Evolutionary conservation across 2,888 invertebrate genomes (phyloP).

Genomic region (Dendrolimus pini): DNA sequence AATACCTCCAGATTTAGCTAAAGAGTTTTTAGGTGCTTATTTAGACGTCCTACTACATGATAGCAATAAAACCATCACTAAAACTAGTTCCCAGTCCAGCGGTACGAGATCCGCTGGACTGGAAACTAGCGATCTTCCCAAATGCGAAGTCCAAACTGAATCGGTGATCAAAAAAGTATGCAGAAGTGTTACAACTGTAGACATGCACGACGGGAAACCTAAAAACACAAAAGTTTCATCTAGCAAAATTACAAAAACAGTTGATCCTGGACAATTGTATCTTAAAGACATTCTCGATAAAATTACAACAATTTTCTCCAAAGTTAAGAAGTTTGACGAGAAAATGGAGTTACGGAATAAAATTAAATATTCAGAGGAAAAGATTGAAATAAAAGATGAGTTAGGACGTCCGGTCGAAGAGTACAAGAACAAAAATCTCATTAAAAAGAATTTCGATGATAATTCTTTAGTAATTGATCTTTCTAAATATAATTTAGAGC

Average conservation of each 20-base stretch:
- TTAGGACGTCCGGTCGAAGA: slow-evolving; percentile 22
- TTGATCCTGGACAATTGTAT: slow-evolving; percentile 40
- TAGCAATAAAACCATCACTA: slow-evolving; percentile 22
- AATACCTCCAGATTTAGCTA: slow-evolving; percentile 42
- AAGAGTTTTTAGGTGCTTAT: slow-evolving; percentile 48
- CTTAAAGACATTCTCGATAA: slow-evolving; percentile 48
- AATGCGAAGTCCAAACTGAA: slow-evolving; percentile 45
- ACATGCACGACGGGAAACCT: slow-evolving; percentile 10
- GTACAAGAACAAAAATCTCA: slow-evolving; percentile 21
- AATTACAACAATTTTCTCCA: slow-evolving; percentile 44
- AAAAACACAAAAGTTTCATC: slow-evolving; percentile 11
- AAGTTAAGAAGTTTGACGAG: slow-evolving; percentile 20
- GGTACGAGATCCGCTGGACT: slow-evolving; percentile 8
- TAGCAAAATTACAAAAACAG: slow-evolving; percentile 9
- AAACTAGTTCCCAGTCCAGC: slow-evolving; percentile 29
- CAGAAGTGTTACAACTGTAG: slow-evolving; percentile 33
- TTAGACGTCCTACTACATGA: slow-evolving; percentile 41
- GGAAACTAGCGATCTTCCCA: slow-evolving; percentile 6
- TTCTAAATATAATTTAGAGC: slow-evolving; percentile 44
- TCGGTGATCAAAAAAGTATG: slow-evolving; percentile 38
- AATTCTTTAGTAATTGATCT: slow-evolving; percentile 46
- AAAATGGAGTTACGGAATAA: slow-evolving; percentile 10
- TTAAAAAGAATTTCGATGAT: slow-evolving; percentile 27
- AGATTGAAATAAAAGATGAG: slow-evolving; percentile 22
- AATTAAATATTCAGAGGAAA: slow-evolving; percentile 13